Conservation (phyloP, 2,797 vertebrate species). For the Adrianichthys oophorus region DNA sequence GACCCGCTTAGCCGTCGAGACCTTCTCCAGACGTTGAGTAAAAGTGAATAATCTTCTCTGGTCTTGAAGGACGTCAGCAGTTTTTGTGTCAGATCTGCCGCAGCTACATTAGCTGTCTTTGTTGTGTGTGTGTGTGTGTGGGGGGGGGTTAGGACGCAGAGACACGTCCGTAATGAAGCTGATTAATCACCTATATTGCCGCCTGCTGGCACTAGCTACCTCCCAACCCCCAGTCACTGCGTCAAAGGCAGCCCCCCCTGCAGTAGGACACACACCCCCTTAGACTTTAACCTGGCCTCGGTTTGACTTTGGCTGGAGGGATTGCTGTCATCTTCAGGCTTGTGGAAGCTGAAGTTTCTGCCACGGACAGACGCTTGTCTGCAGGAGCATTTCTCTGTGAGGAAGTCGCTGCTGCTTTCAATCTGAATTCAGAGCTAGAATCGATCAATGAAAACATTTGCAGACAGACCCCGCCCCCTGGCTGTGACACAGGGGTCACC, state of each 20-base stretch:
- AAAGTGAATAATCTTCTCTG: too few relatives aligned
- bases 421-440: slow-evolving; percentile 78
- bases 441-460: slow-evolving; percentile 88
- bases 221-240: slow-evolving; percentile 76
- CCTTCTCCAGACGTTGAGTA: too few relatives aligned
- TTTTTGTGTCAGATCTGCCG: slow-evolving; percentile 57
- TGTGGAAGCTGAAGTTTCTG: background rate
- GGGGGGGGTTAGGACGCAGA: slow-evolving; percentile 68
- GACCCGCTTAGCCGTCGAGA: too few relatives aligned
- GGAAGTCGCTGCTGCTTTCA: slow-evolving; percentile 62
- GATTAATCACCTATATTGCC: slow-evolving; percentile 87
- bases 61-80: background rate
- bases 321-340: slow-evolving; percentile 22
- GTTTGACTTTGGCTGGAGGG: slow-evolving; percentile 71
- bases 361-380: slow-evolving; percentile 20
- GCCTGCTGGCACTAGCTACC: slow-evolving; percentile 74
- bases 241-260: slow-evolving; percentile 76
- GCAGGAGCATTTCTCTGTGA: slow-evolving; percentile 7
- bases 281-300: slow-evolving; percentile 83
- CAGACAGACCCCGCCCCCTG: slow-evolving; percentile 62
- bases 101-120: slow-evolving; percentile 30
- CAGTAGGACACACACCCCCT: slow-evolving; percentile 66
- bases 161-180: slow-evolving; percentile 86
- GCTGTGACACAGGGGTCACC: slow-evolving; percentile 78
- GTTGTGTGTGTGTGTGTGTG: slow-evolving; percentile 36